phyloP scores from a whole-genome alignment of 2,797 vertebrate genomes.

The Crocodylus rhombifer region DNA sequence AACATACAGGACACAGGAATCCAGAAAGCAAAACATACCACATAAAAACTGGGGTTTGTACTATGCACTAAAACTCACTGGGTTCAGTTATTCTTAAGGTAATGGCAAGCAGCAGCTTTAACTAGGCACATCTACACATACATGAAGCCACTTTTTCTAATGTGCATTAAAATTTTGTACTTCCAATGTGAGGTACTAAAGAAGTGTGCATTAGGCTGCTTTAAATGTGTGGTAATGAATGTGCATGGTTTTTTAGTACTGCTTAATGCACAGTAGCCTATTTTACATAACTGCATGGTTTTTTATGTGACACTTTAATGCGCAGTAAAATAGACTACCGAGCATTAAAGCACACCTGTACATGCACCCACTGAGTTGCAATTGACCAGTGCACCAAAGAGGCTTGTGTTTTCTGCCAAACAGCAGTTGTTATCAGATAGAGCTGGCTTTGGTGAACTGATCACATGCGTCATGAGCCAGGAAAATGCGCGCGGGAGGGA shows the following conservation, averaged over 20 bases:
- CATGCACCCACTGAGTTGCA: fast-evolving
- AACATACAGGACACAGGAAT: not conserved
- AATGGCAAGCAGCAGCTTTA: too few species aligned
- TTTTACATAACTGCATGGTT: too few species aligned
- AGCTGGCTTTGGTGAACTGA: fast-evolving
- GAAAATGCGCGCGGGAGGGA: not conserved
- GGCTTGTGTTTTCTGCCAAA: too few species aligned
- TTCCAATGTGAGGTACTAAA: too few species aligned
- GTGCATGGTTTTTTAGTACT: too few species aligned
- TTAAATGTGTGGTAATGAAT: too few species aligned
- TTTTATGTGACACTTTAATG: too few species aligned
- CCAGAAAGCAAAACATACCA: not conserved
- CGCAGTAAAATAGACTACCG: not conserved
- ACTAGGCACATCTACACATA: too few species aligned
- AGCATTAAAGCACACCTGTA: fast-evolving
- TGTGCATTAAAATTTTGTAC: too few species aligned
- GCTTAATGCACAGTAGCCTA: too few species aligned
- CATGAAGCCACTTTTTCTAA: too few species aligned
- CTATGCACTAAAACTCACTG: not conserved
- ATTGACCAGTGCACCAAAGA: not conserved
- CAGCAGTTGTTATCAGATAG: fast-evolving
- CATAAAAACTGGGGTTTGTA: not conserved
- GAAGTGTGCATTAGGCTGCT: too few species aligned
- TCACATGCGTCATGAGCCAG: fast-evolving
- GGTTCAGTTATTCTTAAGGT: not conserved